Evolutionary conservation across 1,140 invertebrate genomes (phyloP).

Genomic region (Nymphalis io): DNA sequence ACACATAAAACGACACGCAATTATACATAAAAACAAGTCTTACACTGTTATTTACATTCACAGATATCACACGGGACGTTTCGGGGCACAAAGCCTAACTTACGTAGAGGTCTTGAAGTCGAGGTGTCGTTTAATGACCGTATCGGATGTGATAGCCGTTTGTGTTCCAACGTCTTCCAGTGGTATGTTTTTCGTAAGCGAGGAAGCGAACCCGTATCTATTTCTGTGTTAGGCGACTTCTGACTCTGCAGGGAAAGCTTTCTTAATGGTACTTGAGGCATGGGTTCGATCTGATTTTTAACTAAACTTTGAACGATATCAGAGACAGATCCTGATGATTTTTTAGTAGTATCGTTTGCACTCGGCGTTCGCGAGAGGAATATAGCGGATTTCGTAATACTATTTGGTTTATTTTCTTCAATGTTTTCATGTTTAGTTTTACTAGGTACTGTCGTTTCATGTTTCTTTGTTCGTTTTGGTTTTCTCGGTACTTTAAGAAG

Average conservation of each 20-base stretch:
- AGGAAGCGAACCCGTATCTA: slow-evolving; percentile 56
- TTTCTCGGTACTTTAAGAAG: slow-evolving; percentile 66
- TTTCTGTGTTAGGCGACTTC: slow-evolving; percentile 41
- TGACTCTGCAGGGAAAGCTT: slow-evolving; percentile 61
- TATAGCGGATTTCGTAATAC: slow-evolving; percentile 66
- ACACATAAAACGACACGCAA: slow-evolving; percentile 41
- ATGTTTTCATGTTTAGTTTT: slow-evolving; percentile 23
- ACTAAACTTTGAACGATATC: slow-evolving; percentile 57
- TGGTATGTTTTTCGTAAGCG: slow-evolving; percentile 60
- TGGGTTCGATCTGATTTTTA: slow-evolving; percentile 37
- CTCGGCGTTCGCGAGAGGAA: slow-evolving; percentile 64
- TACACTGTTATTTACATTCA: slow-evolving; percentile 65
- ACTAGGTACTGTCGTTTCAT: slow-evolving; percentile 30
- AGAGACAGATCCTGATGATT: slow-evolving; percentile 42
- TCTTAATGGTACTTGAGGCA: slow-evolving; percentile 41
- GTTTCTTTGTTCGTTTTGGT: slow-evolving; percentile 60
- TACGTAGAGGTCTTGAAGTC: slow-evolving; percentile 66
- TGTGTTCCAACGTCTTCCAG: slow-evolving; percentile 73
- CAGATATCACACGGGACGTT: slow-evolving; percentile 63
- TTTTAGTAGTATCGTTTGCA: slow-evolving; percentile 54
- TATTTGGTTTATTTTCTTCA: slow-evolving; percentile 49
- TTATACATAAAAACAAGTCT: slow-evolving; percentile 39
- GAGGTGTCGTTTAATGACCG: slow-evolving; percentile 65
- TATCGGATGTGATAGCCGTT: slow-evolving; percentile 70
- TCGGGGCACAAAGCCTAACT: slow-evolving; percentile 62